A percentile compares a stretch with the other conserved stretches of the same genome.
Conservation (phyloP, 1,140 invertebrate genomes). For the Philaenus spumarius region DNA sequence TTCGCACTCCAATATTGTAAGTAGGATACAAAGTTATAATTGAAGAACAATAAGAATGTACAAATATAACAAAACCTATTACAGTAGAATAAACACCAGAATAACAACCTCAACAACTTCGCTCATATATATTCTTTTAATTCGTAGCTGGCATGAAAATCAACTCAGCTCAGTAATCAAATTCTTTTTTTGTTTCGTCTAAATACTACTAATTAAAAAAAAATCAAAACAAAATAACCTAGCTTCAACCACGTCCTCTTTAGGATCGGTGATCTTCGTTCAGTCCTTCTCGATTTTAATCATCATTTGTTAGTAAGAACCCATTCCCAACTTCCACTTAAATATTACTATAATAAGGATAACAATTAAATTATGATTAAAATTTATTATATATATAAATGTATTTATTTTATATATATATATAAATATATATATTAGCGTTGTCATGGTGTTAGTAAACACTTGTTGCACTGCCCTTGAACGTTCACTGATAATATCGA, state of each 20-base stretch:
- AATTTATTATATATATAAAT: neutral
- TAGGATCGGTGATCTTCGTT: neutral
- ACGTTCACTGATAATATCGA: neutral
- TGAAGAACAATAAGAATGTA: neutral
- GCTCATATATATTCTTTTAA: neutral
- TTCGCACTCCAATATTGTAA: no score
- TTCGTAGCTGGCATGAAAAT: slow-evolving; percentile 9
- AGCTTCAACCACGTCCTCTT: neutral
- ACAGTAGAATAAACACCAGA: neutral
- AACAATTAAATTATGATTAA: slow-evolving; percentile 13
- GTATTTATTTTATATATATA: neutral
- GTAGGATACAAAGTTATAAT: neutral
- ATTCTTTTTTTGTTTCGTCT: neutral
- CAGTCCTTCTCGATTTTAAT: slow-evolving; percentile 6
- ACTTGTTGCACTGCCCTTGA: slow-evolving; percentile 11
- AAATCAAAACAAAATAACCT: neutral
- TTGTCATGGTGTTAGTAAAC: slow-evolving; percentile 14
- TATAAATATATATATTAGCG: slow-evolving; percentile 11
- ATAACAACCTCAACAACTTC: neutral
- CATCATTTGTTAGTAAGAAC: slow-evolving; percentile 16
- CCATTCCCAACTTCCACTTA: slow-evolving; percentile 14
- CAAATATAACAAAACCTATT: neutral
- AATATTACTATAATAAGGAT: slow-evolving; percentile 17
- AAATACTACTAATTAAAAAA: slow-evolving; percentile 13
- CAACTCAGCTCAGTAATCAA: slow-evolving; percentile 8